Conservation (phyloP, 2,797 vertebrate genomes). For the Bradypodion pumilum region DNA sequence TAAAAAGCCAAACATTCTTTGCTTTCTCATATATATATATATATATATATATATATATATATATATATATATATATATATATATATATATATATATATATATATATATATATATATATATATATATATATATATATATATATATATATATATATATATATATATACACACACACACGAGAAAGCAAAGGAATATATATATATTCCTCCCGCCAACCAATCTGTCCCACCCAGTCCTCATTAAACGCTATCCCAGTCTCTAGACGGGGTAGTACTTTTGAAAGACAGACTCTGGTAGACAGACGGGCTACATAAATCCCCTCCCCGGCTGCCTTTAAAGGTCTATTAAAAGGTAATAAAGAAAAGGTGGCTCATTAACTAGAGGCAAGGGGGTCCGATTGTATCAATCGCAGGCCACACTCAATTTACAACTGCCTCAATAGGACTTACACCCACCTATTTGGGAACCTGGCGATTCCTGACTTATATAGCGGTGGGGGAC, state of each 20-base stretch:
- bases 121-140: too few species aligned
- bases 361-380: slow-evolving; percentile 61
- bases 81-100: too few species aligned
- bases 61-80: too few species aligned
- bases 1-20: not conserved
- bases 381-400: slow-evolving; percentile 64
- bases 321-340: slow-evolving; percentile 56
- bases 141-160: too few species aligned
- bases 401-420: slow-evolving; percentile 61
- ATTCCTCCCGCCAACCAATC: not conserved
- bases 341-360: slow-evolving; percentile 67
- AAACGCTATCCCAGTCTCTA: slow-evolving; percentile 23
- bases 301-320: slow-evolving; percentile 57
- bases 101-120: too few species aligned
- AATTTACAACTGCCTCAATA: slow-evolving; percentile 60
- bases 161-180: too few species aligned
- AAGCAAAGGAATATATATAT: too few species aligned
- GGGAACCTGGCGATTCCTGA: slow-evolving; percentile 12
- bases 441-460: slow-evolving; percentile 46
- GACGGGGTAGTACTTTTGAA: slow-evolving; percentile 20
- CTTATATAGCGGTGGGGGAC: too few species aligned
- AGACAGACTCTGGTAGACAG: slow-evolving; percentile 60
- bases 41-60: too few species aligned
- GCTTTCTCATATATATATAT: too few species aligned
- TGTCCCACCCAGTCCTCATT: not conserved